These are phyloP conservation scores for Limenitis camilla DNA, from an alignment of 2,888 invertebrate genomes.

Conservation along the genomic window DNA sequence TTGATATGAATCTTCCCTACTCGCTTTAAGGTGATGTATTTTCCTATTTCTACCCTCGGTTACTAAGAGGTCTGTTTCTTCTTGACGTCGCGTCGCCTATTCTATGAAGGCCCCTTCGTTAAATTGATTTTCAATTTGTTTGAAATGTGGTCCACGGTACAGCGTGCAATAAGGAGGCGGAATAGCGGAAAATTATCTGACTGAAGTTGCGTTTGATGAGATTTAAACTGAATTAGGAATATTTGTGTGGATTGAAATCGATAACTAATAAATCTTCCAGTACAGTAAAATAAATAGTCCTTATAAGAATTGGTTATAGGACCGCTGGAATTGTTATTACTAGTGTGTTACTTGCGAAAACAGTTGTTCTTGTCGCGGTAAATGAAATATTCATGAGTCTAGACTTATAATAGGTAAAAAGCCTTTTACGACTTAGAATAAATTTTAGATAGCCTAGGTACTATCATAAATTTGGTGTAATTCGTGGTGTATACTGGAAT, in stretches of 20 bases:
- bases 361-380: slow-evolving; percentile 15
- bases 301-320: background rate
- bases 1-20: slow-evolving; percentile 72
- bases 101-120: slow-evolving; percentile 53
- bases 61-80: slow-evolving; percentile 41
- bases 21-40: slow-evolving; percentile 74
- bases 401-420: slow-evolving; percentile 16
- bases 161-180: slow-evolving; percentile 61
- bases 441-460: slow-evolving; percentile 6
- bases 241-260: slow-evolving; percentile 12
- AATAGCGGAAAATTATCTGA: slow-evolving; percentile 66
- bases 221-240: slow-evolving; percentile 48
- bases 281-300: slow-evolving; percentile 1
- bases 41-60: slow-evolving; percentile 64
- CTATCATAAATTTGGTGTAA: background rate
- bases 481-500: background rate
- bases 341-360: slow-evolving; percentile 9
- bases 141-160: slow-evolving; percentile 68
- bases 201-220: slow-evolving; percentile 53
- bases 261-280: slow-evolving; percentile 5
- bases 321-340: background rate
- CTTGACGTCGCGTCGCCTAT: slow-evolving; percentile 41
- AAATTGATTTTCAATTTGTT: slow-evolving; percentile 74
- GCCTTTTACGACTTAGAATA: slow-evolving; percentile 11
- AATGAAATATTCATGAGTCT: slow-evolving; percentile 20